Percentiles rank a stretch among this genome's conserved stretches.
Evolutionary conservation across 2,888 invertebrate species (phyloP).

Genomic region (Merodon equestris): DNA sequence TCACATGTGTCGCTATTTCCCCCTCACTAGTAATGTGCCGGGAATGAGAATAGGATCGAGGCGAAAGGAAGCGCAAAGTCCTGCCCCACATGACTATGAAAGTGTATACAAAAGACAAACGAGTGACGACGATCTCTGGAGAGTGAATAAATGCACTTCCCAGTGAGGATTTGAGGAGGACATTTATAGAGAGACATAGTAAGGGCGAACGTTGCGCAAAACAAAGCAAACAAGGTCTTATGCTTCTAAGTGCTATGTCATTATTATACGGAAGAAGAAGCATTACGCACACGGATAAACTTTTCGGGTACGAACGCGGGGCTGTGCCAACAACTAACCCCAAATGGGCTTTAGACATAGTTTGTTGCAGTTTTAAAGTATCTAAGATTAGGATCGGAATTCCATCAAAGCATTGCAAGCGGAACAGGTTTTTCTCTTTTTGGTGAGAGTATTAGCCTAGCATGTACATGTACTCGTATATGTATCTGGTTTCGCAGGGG

Average conservation of each 20-base stretch:
- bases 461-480: too few relatives aligned
- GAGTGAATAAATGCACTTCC: constrained; percentile 34
- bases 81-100: constrained; percentile 63
- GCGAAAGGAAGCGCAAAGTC: constrained; percentile 59
- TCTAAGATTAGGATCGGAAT: constrained; percentile 6
- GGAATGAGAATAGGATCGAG: constrained; percentile 3
- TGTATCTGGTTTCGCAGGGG: too few relatives aligned
- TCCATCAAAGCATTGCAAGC: background rate
- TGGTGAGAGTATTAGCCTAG: too few relatives aligned
- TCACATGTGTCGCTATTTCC: constrained; percentile 9
- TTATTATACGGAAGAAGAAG: constrained; percentile 57
- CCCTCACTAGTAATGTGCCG: constrained; percentile 17
- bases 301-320: constrained; percentile 29
- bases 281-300: constrained; percentile 16
- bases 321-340: constrained; percentile 41
- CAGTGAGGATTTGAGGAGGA: constrained; percentile 31
- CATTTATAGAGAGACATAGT: constrained; percentile 42
- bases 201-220: constrained; percentile 53
- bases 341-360: constrained; percentile 3
- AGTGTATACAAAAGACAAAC: constrained; percentile 62
- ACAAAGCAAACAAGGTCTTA: constrained; percentile 58
- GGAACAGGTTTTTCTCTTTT: too few relatives aligned
- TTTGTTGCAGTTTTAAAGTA: constrained; percentile 11
- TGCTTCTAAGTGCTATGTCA: constrained; percentile 20
- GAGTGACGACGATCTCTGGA: constrained; percentile 55